phyloP scores from a whole-genome alignment of 2,888 invertebrate species.

The Griposia aprilina region DNA sequence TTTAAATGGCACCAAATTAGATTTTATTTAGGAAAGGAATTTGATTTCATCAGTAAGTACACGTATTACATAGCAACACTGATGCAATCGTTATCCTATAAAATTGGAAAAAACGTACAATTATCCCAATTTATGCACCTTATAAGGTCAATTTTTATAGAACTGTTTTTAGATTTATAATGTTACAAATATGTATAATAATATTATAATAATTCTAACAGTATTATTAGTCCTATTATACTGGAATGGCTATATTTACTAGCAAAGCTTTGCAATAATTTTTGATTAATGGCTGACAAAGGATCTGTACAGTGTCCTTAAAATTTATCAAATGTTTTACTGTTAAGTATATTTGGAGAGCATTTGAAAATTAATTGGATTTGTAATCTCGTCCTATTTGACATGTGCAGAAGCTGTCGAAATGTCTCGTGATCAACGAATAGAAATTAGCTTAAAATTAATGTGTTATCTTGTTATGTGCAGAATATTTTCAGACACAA shows the following conservation, averaged over 20 bases:
- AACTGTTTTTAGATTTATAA: slow-evolving; percentile 42
- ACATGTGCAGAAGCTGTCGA: neutral
- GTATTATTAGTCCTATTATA: slow-evolving; percentile 47
- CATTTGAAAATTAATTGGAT: slow-evolving; percentile 30
- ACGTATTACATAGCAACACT: neutral
- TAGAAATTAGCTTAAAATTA: too few relatives aligned
- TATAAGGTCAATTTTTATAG: slow-evolving; percentile 18
- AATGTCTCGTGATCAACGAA: too few relatives aligned
- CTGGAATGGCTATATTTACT: slow-evolving; percentile 7
- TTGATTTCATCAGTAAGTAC: neutral
- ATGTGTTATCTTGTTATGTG: neutral
- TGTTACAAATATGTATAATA: slow-evolving; percentile 17
- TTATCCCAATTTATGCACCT: neutral
- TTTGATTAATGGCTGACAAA: slow-evolving; percentile 20
- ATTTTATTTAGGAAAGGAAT: neutral
- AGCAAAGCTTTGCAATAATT: slow-evolving; percentile 39
- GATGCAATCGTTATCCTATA: neutral
- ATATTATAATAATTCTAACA: slow-evolving; percentile 18
- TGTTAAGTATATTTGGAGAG: slow-evolving; percentile 29
- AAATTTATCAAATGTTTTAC: slow-evolving; percentile 49
- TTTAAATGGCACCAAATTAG: slow-evolving; percentile 28
- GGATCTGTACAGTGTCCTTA: slow-evolving; percentile 66
- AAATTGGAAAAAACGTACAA: slow-evolving; percentile 9
- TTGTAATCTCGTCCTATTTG: slow-evolving; percentile 16
- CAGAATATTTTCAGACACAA: slow-evolving; percentile 1